These are phyloP conservation scores for Acromyrmex heyeri DNA, from an alignment of 1,140 invertebrate species.

Conservation along the genomic window DNA sequence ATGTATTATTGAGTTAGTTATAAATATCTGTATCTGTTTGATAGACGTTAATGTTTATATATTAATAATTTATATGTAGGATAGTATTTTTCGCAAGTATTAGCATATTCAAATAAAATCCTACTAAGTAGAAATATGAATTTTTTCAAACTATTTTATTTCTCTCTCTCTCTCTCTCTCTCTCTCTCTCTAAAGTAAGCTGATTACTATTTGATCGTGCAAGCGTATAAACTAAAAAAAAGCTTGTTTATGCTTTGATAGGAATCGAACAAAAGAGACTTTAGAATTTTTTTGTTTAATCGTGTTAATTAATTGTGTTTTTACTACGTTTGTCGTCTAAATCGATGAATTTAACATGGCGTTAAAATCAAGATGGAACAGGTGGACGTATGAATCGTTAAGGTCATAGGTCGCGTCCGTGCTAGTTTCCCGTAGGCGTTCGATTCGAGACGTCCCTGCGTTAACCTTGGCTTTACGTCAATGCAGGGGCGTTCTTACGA, in stretches of 20 bases:
- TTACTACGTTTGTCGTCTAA: not conserved
- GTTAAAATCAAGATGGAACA: conserved; percentile 59
- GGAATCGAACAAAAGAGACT: conserved; percentile 10
- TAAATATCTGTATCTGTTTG: no score
- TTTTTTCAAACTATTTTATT: no score
- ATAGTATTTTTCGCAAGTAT: no score
- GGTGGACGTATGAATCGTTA: conserved; percentile 63
- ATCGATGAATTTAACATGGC: conserved; percentile 44
- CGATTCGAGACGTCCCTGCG: conserved; percentile 72
- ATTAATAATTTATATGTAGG: no score
- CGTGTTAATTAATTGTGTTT: conserved; percentile 24
- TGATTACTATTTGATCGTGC: not conserved
- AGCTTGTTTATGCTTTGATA: not conserved
- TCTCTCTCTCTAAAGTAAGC: not conserved
- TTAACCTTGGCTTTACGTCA: conserved; percentile 76
- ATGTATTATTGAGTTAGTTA: no score
- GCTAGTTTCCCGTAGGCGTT: conserved; percentile 67
- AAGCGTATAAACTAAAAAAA: not conserved
- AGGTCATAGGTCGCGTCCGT: conserved; percentile 63
- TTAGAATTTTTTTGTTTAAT: not conserved
- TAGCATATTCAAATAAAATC: no score
- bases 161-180: not conserved
- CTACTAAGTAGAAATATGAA: no score
- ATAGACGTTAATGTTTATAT: no score
- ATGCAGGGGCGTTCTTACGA: conserved; percentile 72